Conservation (phyloP, 2,113 vertebrate species). For the Onychorhynchus coronatus region DNA sequence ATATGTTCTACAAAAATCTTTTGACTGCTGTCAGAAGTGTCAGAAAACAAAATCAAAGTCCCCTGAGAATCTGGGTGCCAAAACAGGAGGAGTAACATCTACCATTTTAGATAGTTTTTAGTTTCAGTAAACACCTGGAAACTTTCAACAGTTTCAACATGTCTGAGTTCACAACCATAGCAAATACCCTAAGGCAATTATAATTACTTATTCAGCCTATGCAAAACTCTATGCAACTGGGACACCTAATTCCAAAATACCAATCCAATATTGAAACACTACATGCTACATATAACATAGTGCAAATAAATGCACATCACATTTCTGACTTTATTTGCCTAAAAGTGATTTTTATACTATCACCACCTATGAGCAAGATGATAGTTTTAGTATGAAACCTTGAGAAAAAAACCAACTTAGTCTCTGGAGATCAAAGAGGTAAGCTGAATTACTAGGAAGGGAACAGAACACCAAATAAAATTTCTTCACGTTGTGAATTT, state of each 20-base stretch:
- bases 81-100: background rate
- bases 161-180: background rate
- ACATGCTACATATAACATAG: background rate
- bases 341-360: background rate
- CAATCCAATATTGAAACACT: background rate
- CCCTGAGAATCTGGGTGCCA: background rate
- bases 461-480: background rate
- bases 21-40: background rate
- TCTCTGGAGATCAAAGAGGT: background rate
- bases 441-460: background rate
- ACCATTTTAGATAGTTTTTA: background rate
- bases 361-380: background rate
- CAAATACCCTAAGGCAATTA: background rate
- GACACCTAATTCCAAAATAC: background rate
- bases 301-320: background rate
- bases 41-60: slow-evolving; percentile 20
- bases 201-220: background rate
- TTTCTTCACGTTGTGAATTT: background rate
- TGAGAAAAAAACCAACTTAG: background rate
- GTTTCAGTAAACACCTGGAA: background rate
- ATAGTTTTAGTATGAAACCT: background rate
- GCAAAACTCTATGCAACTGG: background rate
- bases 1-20: background rate
- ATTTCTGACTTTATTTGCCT: background rate
- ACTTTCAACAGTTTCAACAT: background rate